These are phyloP conservation scores for Cephalopholis sonnerati DNA, from an alignment of 2,113 vertebrate genomes.

Conservation along the genomic window DNA sequence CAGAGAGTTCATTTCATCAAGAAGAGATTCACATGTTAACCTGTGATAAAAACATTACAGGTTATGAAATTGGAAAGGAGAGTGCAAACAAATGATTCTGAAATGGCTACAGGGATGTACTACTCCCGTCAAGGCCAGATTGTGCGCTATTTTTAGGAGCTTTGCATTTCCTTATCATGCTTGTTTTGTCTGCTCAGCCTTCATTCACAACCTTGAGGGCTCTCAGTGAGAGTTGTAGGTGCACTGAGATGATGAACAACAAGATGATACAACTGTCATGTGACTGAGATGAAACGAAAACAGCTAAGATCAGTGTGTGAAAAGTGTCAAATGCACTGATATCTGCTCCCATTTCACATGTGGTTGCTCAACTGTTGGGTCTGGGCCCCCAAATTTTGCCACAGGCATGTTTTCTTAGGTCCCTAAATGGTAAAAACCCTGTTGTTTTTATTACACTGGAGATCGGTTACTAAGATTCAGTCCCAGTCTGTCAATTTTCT, in stretches of 20 bases:
- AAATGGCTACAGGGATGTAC: not conserved
- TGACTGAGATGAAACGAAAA: not conserved
- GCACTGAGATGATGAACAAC: not conserved
- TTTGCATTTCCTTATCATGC: constrained; percentile 32
- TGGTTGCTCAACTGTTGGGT: constrained; percentile 16
- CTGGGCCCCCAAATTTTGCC: constrained; percentile 15
- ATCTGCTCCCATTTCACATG: constrained; percentile 13
- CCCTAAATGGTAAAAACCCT: constrained; percentile 21
- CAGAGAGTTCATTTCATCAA: not conserved
- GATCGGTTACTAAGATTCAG: constrained; percentile 25
- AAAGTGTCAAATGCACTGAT: not conserved
- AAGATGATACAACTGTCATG: not conserved
- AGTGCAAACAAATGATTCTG: not conserved
- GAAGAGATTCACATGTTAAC: not conserved
- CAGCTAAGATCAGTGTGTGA: not conserved
- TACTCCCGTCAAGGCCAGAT: constrained; percentile 43
- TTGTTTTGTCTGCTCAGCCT: constrained; percentile 32
- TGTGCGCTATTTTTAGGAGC: constrained; percentile 52
- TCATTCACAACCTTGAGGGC: constrained; percentile 36
- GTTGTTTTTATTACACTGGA: constrained; percentile 32
- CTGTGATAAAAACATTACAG: not conserved
- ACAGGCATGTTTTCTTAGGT: constrained; percentile 14
- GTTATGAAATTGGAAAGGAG: not conserved
- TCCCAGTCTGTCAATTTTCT: constrained; percentile 6
- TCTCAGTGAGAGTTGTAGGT: constrained; percentile 3